Evolutionary conservation across 2,113 vertebrate genomes (phyloP).

Genomic region (Carettochelys insculpta): DNA sequence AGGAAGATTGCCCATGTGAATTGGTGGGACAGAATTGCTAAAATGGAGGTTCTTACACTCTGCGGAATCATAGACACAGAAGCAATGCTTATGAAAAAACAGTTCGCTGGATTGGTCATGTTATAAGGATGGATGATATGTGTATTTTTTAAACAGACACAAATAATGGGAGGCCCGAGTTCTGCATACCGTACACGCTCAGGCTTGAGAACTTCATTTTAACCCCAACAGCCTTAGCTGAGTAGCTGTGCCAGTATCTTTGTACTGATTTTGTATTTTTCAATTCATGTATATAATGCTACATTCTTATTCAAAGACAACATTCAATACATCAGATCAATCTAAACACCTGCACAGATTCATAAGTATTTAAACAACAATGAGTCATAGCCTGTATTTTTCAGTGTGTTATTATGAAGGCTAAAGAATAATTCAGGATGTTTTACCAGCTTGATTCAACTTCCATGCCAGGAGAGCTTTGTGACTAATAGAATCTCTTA

Average conservation of each 20-base stretch:
- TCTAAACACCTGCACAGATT: slow-evolving; percentile 45
- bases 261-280: slow-evolving; percentile 11
- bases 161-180: neutral
- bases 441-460: slow-evolving; percentile 46
- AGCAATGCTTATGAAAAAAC: too few relatives aligned
- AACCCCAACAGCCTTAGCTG: neutral
- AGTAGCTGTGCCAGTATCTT: neutral
- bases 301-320: slow-evolving; percentile 50
- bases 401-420: slow-evolving; percentile 30
- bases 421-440: slow-evolving; percentile 50
- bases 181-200: neutral
- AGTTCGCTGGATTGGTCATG: too few relatives aligned
- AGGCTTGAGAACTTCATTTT: neutral
- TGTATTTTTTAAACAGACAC: neutral
- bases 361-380: slow-evolving; percentile 56
- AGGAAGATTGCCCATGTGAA: too few relatives aligned
- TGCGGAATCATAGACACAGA: too few relatives aligned
- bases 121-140: too few relatives aligned
- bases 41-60: too few relatives aligned
- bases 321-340: slow-evolving; percentile 14
- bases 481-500: neutral
- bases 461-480: slow-evolving; percentile 14
- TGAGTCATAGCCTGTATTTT: neutral
- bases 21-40: too few relatives aligned
- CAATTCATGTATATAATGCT: slow-evolving; percentile 4